phyloP scores from a whole-genome alignment of 2,888 invertebrate species.

The Xanthorhoe designata region DNA sequence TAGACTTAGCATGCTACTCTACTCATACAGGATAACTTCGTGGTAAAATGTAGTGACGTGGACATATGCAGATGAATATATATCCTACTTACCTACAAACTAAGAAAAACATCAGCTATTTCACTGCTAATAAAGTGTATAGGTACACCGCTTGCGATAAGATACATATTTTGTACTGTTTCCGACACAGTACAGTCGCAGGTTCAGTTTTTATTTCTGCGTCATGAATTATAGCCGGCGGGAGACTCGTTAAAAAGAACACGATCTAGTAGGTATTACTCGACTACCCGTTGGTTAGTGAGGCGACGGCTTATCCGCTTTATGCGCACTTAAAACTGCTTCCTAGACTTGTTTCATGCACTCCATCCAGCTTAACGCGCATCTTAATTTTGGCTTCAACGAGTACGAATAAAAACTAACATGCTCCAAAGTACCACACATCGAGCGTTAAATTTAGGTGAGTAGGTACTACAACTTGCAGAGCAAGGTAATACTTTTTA shows the following conservation, averaged over 20 bases:
- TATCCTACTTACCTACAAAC: too few relatives aligned
- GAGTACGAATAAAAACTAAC: slow-evolving; percentile 61
- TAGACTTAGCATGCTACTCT: too few relatives aligned
- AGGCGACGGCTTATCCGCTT: slow-evolving; percentile 71
- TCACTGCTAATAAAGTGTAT: slow-evolving; percentile 31
- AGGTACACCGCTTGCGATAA: slow-evolving; percentile 38
- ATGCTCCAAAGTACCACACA: slow-evolving; percentile 35
- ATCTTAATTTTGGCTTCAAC: slow-evolving; percentile 74
- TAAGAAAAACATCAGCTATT: slow-evolving; percentile 18
- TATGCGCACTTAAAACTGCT: slow-evolving; percentile 79
- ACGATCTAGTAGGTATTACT: slow-evolving; percentile 70
- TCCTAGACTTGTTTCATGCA: slow-evolving; percentile 74
- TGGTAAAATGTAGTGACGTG: too few relatives aligned
- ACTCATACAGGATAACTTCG: too few relatives aligned
- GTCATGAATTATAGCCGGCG: slow-evolving; percentile 69
- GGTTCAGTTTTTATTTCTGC: slow-evolving; percentile 70
- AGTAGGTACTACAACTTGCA: slow-evolving; percentile 16
- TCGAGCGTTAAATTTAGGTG: slow-evolving; percentile 21
- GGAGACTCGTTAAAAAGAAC: slow-evolving; percentile 78
- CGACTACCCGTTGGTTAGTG: slow-evolving; percentile 69
- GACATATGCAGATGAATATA: too few relatives aligned
- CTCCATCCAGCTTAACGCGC: slow-evolving; percentile 70
- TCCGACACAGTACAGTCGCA: slow-evolving; percentile 52
- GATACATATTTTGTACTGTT: slow-evolving; percentile 51
- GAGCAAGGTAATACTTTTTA: slow-evolving; percentile 16